Conservation (phyloP, 2,888 invertebrate genomes). For the Rotaria socialis region DNA sequence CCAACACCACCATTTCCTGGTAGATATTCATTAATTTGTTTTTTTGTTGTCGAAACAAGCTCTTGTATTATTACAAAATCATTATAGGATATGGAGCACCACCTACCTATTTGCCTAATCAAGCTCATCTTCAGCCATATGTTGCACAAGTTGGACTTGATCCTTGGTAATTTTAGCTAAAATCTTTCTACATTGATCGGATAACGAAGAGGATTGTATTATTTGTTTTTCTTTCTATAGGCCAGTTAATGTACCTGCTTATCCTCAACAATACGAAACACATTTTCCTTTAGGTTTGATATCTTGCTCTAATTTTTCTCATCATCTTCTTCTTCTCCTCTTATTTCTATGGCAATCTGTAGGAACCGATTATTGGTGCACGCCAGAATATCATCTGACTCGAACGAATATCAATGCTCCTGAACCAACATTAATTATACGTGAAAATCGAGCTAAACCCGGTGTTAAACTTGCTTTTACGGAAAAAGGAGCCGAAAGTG, state of each 20-base stretch:
- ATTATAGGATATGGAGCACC: conserved; percentile 17
- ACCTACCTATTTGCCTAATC: conserved; percentile 2
- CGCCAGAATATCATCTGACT: not conserved
- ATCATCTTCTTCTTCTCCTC: not conserved
- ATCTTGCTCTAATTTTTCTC: too few species aligned
- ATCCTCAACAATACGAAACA: conserved; percentile 13
- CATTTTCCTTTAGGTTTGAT: not conserved
- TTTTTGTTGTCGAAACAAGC: not conserved
- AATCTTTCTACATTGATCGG: too few species aligned
- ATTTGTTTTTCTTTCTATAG: not conserved
- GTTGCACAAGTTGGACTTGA: conserved; percentile 28
- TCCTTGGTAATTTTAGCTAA: not conserved
- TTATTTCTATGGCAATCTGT: not conserved
- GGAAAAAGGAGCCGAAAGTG: conserved; percentile 26
- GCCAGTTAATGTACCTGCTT: conserved; percentile 1
- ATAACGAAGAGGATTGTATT: too few species aligned
- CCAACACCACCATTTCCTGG: conserved; percentile 22
- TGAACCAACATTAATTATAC: not conserved
- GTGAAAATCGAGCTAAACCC: not conserved
- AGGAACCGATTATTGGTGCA: conserved; percentile 14
- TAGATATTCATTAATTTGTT: not conserved
- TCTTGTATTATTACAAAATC: not conserved
- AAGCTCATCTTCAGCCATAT: not conserved
- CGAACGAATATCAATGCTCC: not conserved
- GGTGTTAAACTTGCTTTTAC: not conserved